A percentile compares a stretch with the other conserved stretches of the same genome.
Conservation (phyloP, 2,113 vertebrate species). For the Callipepla squamata region DNA sequence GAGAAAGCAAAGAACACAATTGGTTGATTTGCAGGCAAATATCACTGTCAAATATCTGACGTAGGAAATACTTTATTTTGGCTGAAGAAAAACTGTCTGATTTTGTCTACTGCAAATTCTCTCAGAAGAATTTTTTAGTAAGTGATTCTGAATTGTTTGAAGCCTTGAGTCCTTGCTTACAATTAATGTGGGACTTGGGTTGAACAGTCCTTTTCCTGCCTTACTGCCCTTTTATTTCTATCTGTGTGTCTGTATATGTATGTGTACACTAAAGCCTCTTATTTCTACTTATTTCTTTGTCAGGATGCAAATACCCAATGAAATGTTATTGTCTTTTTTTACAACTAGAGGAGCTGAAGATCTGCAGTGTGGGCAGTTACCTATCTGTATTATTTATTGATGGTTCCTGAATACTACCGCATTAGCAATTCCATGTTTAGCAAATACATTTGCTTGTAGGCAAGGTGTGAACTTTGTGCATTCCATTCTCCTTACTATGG, state of each 20-base stretch:
- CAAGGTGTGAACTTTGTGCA: neutral
- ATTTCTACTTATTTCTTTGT: neutral
- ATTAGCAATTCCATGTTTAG: neutral
- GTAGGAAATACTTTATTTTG: neutral
- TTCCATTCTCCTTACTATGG: neutral
- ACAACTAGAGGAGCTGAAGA: neutral
- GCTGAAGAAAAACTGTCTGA: neutral
- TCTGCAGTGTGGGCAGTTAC: neutral
- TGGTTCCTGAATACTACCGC: neutral
- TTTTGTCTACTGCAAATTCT: neutral
- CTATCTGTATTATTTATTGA: neutral
- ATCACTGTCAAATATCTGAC: neutral
- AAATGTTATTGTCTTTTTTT: neutral
- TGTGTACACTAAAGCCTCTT: neutral
- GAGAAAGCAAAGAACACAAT: neutral
- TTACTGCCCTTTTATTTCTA: neutral
- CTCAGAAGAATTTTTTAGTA: neutral
- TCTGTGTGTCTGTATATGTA: neutral
- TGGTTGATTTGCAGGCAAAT: neutral
- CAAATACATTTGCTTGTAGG: neutral
- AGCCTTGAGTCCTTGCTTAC: neutral
- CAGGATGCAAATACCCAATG: neutral
- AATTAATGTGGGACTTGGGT: neutral
- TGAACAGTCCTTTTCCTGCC: neutral
- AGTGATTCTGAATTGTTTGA: neutral